These are phyloP conservation scores for Tragelaphus scriptus DNA, from an alignment of 2,113 vertebrate species.

Conservation along the genomic window DNA sequence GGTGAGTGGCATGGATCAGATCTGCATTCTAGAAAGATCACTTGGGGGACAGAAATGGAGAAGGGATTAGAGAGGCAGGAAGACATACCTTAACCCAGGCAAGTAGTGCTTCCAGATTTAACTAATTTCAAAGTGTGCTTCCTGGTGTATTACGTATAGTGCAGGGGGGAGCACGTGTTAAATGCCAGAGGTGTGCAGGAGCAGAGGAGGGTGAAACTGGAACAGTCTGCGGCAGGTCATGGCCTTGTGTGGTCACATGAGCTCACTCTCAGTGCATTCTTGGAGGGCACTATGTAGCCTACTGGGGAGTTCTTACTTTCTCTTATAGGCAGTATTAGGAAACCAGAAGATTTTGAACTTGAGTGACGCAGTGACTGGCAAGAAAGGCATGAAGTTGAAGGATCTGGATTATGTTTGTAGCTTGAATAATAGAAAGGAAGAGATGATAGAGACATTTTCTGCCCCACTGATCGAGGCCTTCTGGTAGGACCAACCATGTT, in stretches of 20 bases:
- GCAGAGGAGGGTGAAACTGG: neutral
- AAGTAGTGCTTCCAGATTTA: neutral
- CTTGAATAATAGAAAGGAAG: neutral
- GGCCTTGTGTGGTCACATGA: neutral
- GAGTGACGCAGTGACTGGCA: neutral
- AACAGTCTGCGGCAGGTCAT: neutral
- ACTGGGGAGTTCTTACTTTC: neutral
- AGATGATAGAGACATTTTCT: neutral
- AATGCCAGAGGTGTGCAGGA: neutral
- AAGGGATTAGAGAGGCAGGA: neutral
- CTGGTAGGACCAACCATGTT: neutral
- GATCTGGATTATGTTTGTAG: neutral
- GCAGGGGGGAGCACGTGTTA: neutral
- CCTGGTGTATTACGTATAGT: neutral
- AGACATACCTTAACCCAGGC: neutral
- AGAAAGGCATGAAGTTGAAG: neutral
- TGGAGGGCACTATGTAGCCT: neutral
- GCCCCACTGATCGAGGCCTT: neutral
- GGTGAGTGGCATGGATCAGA: neutral
- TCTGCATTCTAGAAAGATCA: neutral
- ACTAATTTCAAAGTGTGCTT: constrained; percentile 2
- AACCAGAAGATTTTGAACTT: neutral
- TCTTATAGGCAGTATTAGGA: neutral
- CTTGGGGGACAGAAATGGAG: neutral
- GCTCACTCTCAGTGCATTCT: neutral